Base-by-base conservation (phyloP, 23 tunicate genomes). In the Ciona savignyi region DNA sequence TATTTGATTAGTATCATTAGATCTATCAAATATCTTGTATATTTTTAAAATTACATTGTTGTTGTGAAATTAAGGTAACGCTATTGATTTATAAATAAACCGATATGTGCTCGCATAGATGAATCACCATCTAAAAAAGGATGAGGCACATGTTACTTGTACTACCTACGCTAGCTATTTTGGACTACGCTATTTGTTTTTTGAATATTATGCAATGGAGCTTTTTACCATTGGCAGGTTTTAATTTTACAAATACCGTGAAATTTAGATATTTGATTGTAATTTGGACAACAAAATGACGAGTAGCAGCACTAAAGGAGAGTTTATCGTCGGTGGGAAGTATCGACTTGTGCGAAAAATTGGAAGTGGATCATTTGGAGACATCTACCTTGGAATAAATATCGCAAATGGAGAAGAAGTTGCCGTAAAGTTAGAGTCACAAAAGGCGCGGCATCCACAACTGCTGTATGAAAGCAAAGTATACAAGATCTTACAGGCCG, bases 351-450 rank as follows among this genome's bases (percentile, higher is more conserved):
- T 95, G 25, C 42, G 99, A 34, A 95, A 95, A 77, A 95, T 95
- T 68, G 99, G 99, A 33, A 83, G 92, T 67, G 99, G 99, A n/a
- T 95, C 99, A 21, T 95, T 95, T 74, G 99, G 99, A 30, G 99
- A 95, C 72, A 95, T 95, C 62, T 95, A 95, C 65, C 80, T 95
- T 22, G 99, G 99, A 72, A 95, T 95, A 66, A 95, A 95, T 70
- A 89, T 95, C 65, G 95, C 99, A 23, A 95, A 95, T 80, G 99
- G 99, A 23, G 99, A 94, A 83, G 99, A 94, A 83, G 89, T 83
- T 67, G 97, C 97, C 15, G 97, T 91, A 25, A 91, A 91, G 34
- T 35, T 91, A 31, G 97, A 91, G 71, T 80, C 97, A 68, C 97
- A 84, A 71, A 91, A 85, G 66, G 91, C 97, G 0, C 72, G 97